These are phyloP conservation scores for Epinephelus moara DNA, from an alignment of 2,113 vertebrate species.

Conservation along the genomic window DNA sequence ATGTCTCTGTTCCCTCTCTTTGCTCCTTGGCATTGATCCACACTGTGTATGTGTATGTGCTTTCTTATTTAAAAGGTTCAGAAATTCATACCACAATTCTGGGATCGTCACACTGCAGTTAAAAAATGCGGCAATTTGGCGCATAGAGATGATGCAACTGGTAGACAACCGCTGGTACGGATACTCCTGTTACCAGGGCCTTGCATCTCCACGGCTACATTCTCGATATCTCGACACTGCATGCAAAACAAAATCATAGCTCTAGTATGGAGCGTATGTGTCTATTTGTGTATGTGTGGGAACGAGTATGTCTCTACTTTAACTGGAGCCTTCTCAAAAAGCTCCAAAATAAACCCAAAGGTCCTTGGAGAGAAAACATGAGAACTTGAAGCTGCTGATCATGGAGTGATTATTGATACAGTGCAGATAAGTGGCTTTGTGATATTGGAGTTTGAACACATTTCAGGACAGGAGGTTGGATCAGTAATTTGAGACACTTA, in stretches of 20 bases:
- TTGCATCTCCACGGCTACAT: constrained; percentile 53
- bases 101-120: constrained; percentile 82
- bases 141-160: constrained; percentile 85
- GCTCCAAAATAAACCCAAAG: constrained; percentile 41
- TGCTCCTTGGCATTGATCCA: constrained; percentile 27
- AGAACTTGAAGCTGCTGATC: constrained; percentile 20
- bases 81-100: constrained; percentile 67
- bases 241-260: constrained; percentile 30
- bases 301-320: constrained; percentile 2
- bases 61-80: constrained; percentile 52
- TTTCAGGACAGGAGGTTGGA: constrained; percentile 15
- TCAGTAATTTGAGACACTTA: constrained; percentile 24
- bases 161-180: constrained; percentile 78
- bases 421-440: not conserved
- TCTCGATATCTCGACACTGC: constrained; percentile 37
- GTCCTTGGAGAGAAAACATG: constrained; percentile 16
- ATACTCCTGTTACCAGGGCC: constrained; percentile 70
- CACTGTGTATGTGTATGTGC: not conserved
- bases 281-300: constrained; percentile 20
- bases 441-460: constrained; percentile 19
- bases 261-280: not conserved
- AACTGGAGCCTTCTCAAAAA: constrained; percentile 30
- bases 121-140: constrained; percentile 85
- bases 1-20: constrained; percentile 32
- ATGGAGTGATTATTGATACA: constrained; percentile 24